Base-by-base conservation (phyloP, 2,888 invertebrate species). In the Meganola albula region DNA sequence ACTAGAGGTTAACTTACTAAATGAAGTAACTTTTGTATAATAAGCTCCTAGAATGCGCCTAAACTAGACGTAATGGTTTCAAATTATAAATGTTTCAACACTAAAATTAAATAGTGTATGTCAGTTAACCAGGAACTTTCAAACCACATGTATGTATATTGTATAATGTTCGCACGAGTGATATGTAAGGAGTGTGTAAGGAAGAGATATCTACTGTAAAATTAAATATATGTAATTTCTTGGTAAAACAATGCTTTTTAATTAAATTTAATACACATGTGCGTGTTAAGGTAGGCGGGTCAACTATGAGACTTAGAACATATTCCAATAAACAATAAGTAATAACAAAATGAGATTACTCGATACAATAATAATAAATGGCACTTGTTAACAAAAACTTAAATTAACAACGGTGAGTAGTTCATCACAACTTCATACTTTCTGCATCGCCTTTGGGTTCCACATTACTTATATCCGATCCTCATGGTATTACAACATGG, bases 151-250 rank as follows among this genome's bases (percentile, higher is more conserved):
- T 47, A n/a, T n/a, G n/a, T n/a, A n/a, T n/a, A n/a, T n/a, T n/a
- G n/a, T n/a, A 44, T 49, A 56, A 56, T 37, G 40, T 46, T 57
- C 50, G 62, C 66, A 65, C 61, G 58, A 55, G 69, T 64, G 63
- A 65, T 63, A 62, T 50, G 52, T 61, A 58, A 63, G 61, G 20
- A 20, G 20, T 20, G 54, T 53, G 48, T 57, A 65, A 64, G 61
- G 63, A 58, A 56, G 52, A 59, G 64, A 69, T 73, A 74, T 71
- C 51, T 51, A 70, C 67, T 65, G 63, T 59, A 61, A 58, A 64
- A 72, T 52, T 62, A 65, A 73, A 77, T 55, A 69, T 70, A n/a
- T n/a, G n/a, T n/a, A 73, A 76, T 69, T 58, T 69, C 73, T 76
- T 80, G 73, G 64, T 77, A 75, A 72, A 70, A 69, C 73, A 64